These are phyloP conservation scores for Hyposoter didymator DNA, from an alignment of 2,888 invertebrate genomes.

Conservation along the genomic window DNA sequence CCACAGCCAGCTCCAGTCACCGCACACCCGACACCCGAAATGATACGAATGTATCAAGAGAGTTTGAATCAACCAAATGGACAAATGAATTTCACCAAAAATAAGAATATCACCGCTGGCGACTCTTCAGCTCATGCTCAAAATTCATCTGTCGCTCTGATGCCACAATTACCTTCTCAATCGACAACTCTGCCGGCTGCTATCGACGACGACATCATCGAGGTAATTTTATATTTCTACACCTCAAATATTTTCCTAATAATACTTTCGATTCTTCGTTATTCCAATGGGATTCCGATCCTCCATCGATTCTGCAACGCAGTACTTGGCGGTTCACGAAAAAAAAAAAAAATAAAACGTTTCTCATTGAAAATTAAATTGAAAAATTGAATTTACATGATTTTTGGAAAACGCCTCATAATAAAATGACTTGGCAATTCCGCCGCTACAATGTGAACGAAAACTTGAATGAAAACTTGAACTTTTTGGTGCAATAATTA, in stretches of 20 bases:
- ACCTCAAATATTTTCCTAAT: not conserved
- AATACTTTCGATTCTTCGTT: not conserved
- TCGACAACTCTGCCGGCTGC: constrained; percentile 4
- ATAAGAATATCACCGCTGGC: constrained; percentile 13
- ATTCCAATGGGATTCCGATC: too few relatives aligned
- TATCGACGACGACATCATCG: constrained; percentile 66
- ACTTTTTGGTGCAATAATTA: not conserved
- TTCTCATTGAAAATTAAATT: too few relatives aligned
- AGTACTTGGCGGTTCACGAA: too few relatives aligned
- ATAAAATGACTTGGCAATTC: not conserved
- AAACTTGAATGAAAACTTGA: not conserved
- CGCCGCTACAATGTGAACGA: not conserved
- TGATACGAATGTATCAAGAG: constrained; percentile 58
- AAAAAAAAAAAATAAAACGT: too few relatives aligned
- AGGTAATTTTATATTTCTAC: constrained; percentile 50
- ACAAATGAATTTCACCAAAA: constrained; percentile 55
- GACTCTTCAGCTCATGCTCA: constrained; percentile 8
- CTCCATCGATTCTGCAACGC: not conserved
- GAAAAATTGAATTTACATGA: too few relatives aligned
- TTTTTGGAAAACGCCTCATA: too few relatives aligned
- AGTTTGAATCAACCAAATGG: constrained; percentile 49
- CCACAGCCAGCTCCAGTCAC: constrained; percentile 10
- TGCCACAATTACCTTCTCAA: constrained; percentile 19
- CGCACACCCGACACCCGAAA: constrained; percentile 51
- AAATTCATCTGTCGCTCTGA: constrained; percentile 23